Base-by-base conservation (phyloP, 2,797 vertebrate genomes). In the Mionectes olivaceus region DNA sequence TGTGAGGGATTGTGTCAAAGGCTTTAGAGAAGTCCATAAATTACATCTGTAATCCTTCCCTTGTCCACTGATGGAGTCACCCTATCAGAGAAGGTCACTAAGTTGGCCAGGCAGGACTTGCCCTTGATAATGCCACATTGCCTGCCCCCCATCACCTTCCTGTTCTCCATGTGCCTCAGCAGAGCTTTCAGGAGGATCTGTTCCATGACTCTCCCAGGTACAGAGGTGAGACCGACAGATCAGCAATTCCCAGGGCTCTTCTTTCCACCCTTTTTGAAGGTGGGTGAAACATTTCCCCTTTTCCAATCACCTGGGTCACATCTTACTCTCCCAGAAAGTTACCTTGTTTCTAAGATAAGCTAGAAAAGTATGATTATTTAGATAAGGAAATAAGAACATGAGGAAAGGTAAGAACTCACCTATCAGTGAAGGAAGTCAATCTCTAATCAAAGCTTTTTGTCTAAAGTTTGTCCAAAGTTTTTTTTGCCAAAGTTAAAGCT, bases 101-200 rank as follows among this genome's bases (percentile, higher is more conserved):
- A 9, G 32, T 12, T 59, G 30, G 9, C 35, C 33, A 65, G 52
- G 33, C 11, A 71, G 23, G 39, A 35, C 13, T 9, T 59, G 33
- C 21, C 30, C 33, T 41, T 4, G 18, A 4, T 78, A 39, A 59
- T 52, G 46, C 3, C 0, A 0, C 28, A 12, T 14, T 57, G 18
- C 44, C 14, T 52, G 21, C 41, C 46, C 46, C 39, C 41, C 41
- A 13, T 28, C 22, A 78, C 30, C 13, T 46, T 5, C 19, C 33
- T 24, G 33, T 47, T 19, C 46, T 59, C 46, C 8, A 5, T 7
- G 22, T 35, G 25, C 9, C 30, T 28, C 7, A 59, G 39, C 22
- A 41, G 0, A 4, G 39, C 30, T 41, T 28, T 39, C 23, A 65
- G 22, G 18, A 59, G 15, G 15, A 59, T 28, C 33, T 59, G 15